Evolutionary conservation across 2,888 invertebrate genomes (phyloP), one percentile per base, ranked within the genome.

Genomic region (Nineta flava): DNA sequence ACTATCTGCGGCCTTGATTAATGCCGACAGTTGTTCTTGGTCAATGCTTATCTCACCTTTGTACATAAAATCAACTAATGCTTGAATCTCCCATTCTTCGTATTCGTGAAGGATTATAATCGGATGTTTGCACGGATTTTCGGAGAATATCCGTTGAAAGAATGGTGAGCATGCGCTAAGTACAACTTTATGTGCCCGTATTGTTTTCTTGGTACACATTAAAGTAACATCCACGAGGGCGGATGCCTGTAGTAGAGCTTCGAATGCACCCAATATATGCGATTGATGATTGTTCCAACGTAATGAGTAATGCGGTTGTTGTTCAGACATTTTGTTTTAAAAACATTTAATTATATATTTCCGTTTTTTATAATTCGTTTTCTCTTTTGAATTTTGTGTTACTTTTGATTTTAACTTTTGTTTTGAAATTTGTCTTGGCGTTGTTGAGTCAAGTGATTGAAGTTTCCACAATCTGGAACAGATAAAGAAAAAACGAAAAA

Each of bases 221-320:
- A 92, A 76, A 15, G 92, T 91, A 52, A 92, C 91, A 65, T 92
- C 92, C 52, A 91, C 91, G 50, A 91, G 77, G 9, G 83, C 80
- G 70, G 90, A 90, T 17, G 84, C 84, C 62, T 88, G 86, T 54
- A 91, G 75, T 53, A 92, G 75, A n/a, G 84, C 82, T 62, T 90
- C 91, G 70, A 93, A 91, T 48, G 91, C 84, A 60, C 84, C 78
- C 57, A 91, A 75, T 62, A 93, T 81, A 68, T 92, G 88, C 58
- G 79, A 79, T 66, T 87, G 88, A 73, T 92, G 92, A 73, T 91
- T 91, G 75, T 90, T 90, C 92, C 92, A 93, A 69, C 88, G 79
- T 62, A 92, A 76, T 65, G 88, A 90, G 71, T 90, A 92, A 68
- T 90, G 88, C 65, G 88, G 87, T 69, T 86, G 77, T 50, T 41